Conservation (phyloP, 30 jellyfish, hydroid and myxozoan species). For the Aurelia sp. region DNA sequence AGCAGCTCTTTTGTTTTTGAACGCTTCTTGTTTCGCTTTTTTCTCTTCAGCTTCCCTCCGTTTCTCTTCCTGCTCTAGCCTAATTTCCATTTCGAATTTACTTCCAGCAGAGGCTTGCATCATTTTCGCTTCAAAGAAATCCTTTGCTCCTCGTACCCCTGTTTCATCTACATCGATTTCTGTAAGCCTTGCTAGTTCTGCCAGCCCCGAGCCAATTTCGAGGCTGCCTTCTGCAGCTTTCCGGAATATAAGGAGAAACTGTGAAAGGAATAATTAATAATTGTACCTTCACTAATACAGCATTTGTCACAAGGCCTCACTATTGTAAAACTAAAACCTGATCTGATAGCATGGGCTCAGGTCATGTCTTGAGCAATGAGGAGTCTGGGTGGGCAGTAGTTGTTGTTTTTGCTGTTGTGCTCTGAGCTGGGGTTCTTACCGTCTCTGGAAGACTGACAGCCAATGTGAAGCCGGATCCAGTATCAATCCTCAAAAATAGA, state of each 20-base stretch:
- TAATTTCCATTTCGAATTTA: constrained; percentile 92
- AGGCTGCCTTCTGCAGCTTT: constrained; percentile 93
- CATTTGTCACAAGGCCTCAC: no score
- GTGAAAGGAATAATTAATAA: constrained; percentile 6
- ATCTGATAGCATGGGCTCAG: no score
- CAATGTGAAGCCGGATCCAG: no score
- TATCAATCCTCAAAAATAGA: no score
- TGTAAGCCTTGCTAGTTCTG: constrained; percentile 71
- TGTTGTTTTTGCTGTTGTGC: no score
- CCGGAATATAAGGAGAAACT: constrained; percentile 92
- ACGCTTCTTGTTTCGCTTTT: constrained; percentile 76
- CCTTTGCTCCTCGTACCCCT: constrained; percentile 97
- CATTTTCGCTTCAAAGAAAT: constrained; percentile 95
- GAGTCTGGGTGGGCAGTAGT: no score
- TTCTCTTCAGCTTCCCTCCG: constrained; percentile 83
- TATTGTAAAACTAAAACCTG: no score
- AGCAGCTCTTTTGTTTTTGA: constrained; percentile 73
- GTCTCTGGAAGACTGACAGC: no score
- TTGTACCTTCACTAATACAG: no score
- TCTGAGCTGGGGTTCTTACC: no score
- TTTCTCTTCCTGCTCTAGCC: constrained; percentile 90
- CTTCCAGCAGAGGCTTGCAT: constrained; percentile 79
- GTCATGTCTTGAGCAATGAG: no score
- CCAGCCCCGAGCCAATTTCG: constrained; percentile 86
- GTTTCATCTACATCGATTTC: constrained; percentile 98